Evolutionary conservation across 1,140 invertebrate species (phyloP), one percentile per base, ranked within the genome.

Genomic region (Paracyclopina nana): DNA sequence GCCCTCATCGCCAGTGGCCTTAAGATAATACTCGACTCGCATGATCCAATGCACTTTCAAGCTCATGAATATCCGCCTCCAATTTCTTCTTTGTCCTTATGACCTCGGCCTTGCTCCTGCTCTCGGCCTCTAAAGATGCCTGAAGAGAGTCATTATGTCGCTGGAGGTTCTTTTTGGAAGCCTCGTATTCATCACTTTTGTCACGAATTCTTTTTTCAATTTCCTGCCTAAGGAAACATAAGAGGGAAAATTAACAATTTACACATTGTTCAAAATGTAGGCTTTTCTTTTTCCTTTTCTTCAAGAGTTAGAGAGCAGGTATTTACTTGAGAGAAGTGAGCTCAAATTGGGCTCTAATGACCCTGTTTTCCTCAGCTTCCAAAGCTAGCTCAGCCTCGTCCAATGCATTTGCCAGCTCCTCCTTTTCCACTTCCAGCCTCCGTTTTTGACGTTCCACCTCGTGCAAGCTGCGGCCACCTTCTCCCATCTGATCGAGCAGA

Each of bases 151-250:
- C 94, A 61, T 98, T 78, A 52, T 90, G 87, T 56, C 92, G 82
- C 71, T 96, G 90, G 73, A 98, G 94, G 68, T 96, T 96, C 77
- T 97, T 97, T 67, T 91, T 81, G 24, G n/a, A 18, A 22, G 96
- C 97, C 68, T 99, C 94, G 74, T 98, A 99, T 72, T 99, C 94
- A 61, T 98, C 94, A 66, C 98, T 94, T 72, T 98, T 98, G 75
- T 98, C 94, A 67, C 90, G 87, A 68, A 98, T 85, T 59, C 92
- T 79, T 61, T 90, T 80, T 67, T 99, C 94, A 62, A 97, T 97
- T 67, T 98, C 94, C 68, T 92, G n/a, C n/a, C n/a, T n/a, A n/a
- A n/a, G n/a, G n/a, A n/a, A n/a, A n/a, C n/a, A n/a, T n/a, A n/a
- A n/a, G n/a, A n/a, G n/a, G n/a, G n/a, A n/a, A n/a, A n/a, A n/a